These are phyloP conservation scores for Ptilodon capucinus DNA, from an alignment of 2,888 invertebrate genomes.

Conservation along the genomic window DNA sequence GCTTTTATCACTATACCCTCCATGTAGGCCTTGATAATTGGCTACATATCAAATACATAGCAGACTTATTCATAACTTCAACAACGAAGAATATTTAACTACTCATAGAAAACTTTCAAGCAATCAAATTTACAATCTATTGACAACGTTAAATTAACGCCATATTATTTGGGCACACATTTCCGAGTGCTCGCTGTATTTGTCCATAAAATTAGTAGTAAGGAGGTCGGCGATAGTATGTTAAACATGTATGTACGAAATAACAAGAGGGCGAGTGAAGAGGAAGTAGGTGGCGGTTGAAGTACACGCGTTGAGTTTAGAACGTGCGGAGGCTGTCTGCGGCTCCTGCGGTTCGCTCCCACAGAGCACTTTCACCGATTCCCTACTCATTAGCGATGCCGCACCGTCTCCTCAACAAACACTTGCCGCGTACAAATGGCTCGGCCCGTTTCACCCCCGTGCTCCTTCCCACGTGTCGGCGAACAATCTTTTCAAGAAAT, in stretches of 20 bases:
- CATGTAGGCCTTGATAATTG: no score
- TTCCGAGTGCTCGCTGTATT: slow-evolving; percentile 15
- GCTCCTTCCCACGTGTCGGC: slow-evolving; percentile 34
- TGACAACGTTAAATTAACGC: slow-evolving; percentile 9
- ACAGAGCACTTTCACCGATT: slow-evolving; percentile 63
- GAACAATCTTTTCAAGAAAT: slow-evolving; percentile 39
- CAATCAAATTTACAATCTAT: slow-evolving; percentile 9
- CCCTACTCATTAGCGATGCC: slow-evolving; percentile 71
- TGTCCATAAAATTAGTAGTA: slow-evolving; percentile 29
- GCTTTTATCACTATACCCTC: no score
- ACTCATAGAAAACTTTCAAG: slow-evolving; percentile 9
- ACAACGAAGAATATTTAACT: neutral
- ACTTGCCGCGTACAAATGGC: slow-evolving; percentile 69
- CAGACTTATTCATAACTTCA: neutral
- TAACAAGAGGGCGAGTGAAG: slow-evolving; percentile 36
- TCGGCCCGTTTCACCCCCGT: slow-evolving; percentile 49
- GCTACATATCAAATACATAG: no score
- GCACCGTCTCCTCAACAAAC: slow-evolving; percentile 66
- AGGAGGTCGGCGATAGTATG: slow-evolving; percentile 36
- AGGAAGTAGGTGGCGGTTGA: slow-evolving; percentile 23
- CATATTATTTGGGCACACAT: slow-evolving; percentile 2
- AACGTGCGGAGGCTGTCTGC: slow-evolving; percentile 36
- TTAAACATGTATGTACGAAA: slow-evolving; percentile 31
- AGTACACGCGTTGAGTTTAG: slow-evolving; percentile 20
- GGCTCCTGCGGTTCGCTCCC: slow-evolving; percentile 48